Percentiles rank a stretch among this genome's conserved stretches.
These are phyloP conservation scores for Scelioninae gen. 1 DNA, from an alignment of 2,888 invertebrate species.

Conservation along the genomic window DNA sequence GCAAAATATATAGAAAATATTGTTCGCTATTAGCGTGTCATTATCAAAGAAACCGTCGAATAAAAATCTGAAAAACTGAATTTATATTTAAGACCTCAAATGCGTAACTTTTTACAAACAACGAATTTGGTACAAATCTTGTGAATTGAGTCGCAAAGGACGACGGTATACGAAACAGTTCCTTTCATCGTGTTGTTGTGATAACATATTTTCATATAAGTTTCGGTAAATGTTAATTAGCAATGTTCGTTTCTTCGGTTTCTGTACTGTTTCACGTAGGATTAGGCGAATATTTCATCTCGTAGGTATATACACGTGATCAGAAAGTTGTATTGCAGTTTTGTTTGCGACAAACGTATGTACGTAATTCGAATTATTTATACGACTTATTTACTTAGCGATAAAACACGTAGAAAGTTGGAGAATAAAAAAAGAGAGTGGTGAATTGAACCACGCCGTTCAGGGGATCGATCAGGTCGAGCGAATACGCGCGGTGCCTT, in stretches of 20 bases:
- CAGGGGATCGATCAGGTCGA: conserved; percentile 39
- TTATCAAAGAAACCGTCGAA: no score
- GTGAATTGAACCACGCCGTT: conserved; percentile 73
- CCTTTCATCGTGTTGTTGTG: conserved; percentile 26
- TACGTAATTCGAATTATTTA: conserved; percentile 71
- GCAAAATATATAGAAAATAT: no score
- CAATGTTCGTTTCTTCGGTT: conserved; percentile 42
- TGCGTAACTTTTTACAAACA: no score
- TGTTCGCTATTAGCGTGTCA: no score
- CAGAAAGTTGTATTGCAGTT: conserved; percentile 74
- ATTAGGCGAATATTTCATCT: conserved; percentile 74
- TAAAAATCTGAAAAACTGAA: not conserved
- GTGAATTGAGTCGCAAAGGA: conserved; percentile 34
- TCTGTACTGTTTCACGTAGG: conserved; percentile 47
- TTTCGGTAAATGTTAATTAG: conserved; percentile 35
- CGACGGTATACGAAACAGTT: conserved; percentile 30
- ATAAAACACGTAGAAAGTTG: conserved; percentile 82
- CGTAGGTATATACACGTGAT: conserved; percentile 80
- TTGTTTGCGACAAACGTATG: conserved; percentile 71
- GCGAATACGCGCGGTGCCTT: conserved; percentile 29
- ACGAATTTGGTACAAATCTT: conserved; percentile 17
- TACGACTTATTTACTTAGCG: conserved; percentile 75
- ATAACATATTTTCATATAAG: conserved; percentile 8
- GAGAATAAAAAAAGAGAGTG: conserved; percentile 79
- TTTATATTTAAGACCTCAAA: not conserved